Base-by-base conservation (phyloP, 2,797 vertebrate species). In the Xenops minutus region DNA sequence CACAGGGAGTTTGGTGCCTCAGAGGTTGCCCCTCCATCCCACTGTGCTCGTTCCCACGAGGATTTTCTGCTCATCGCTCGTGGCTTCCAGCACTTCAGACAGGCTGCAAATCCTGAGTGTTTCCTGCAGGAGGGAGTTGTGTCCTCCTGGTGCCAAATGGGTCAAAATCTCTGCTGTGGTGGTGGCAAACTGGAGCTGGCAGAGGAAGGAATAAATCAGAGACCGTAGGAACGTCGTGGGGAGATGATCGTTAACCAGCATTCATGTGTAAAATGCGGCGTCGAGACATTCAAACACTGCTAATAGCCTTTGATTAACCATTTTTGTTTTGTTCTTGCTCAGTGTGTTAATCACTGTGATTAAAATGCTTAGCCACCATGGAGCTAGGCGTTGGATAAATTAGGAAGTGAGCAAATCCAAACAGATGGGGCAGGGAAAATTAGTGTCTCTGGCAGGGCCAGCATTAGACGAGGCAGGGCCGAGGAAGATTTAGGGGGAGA, bases 251-350 rank as follows among this genome's bases (percentile, higher is more conserved):
- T 96, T 95, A 92, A 96, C 95, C 87, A 94, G 95, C 88, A 89
- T 87, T 93, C 85, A 67, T 92, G 94, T 93, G 95, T 86, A 88
- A 95, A 95, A 86, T 85, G 85, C 56, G 3, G 84, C 13, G 36
- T 76, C 88, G 88, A 95, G 93, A 96, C 88, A 66, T 71, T 93
- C 89, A 92, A 94, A 89, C 79, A 5, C 87, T 49, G 91, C 92
- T 96, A 96, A 97, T 94, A 95, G 94, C 91, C 90, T 94, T 95
- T 95, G 95, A 97, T 97, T 97, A 97, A 96, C 96, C 94, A 94
- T 87, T 97, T 97, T 93, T 94, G 95, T 96, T 97, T 96, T 95
- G 91, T 96, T 96, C 96, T 96, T 96, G 89, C 89, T 96, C 92
- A 86, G 93, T 89, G 86, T 94, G 95, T 97, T 97, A 97, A 96